These are phyloP conservation scores for Aspiorhynchus laticeps DNA, from an alignment of 2,113 vertebrate species.

Conservation along the genomic window DNA sequence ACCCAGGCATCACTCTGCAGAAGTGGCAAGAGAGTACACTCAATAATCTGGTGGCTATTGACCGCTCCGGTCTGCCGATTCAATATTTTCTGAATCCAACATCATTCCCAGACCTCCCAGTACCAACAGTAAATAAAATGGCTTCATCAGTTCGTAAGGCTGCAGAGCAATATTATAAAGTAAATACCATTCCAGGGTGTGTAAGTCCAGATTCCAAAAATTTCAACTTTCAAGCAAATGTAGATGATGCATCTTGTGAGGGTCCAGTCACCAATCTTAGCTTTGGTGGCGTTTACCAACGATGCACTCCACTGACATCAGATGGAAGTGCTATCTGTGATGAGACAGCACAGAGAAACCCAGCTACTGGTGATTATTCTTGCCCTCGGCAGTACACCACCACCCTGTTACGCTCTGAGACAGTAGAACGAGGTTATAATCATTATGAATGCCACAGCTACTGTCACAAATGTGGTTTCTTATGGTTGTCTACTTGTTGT, in stretches of 20 bases:
- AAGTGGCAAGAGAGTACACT: too few relatives aligned
- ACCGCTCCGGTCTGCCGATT: slow-evolving; percentile 84
- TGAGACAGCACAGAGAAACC: slow-evolving; percentile 81
- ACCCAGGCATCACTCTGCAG: too few relatives aligned
- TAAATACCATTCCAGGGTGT: slow-evolving; percentile 88
- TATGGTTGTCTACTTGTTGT: slow-evolving; percentile 68
- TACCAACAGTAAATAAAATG: slow-evolving; percentile 77
- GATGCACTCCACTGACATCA: slow-evolving; percentile 65
- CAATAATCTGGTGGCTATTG: slow-evolving; percentile 89
- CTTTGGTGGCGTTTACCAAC: slow-evolving; percentile 86
- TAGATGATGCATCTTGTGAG: slow-evolving; percentile 81
- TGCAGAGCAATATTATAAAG: slow-evolving; percentile 78
- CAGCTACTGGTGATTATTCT: slow-evolving; percentile 77
- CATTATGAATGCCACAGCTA: slow-evolving; percentile 71
- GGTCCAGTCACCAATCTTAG: slow-evolving; percentile 83
- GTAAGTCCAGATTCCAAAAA: slow-evolving; percentile 76
- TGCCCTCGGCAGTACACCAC: slow-evolving; percentile 74
- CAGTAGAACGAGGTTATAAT: slow-evolving; percentile 78
- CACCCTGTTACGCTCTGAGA: slow-evolving; percentile 76
- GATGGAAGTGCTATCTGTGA: slow-evolving; percentile 71
- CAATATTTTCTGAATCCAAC: slow-evolving; percentile 78
- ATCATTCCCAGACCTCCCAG: slow-evolving; percentile 80
- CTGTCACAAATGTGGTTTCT: slow-evolving; percentile 57
- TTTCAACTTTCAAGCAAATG: slow-evolving; percentile 91
- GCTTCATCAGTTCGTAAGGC: slow-evolving; percentile 73